Evolutionary conservation across 2,888 invertebrate species (phyloP), one percentile per base, ranked within the genome.

Genomic region (Drosophila nr. fundita): DNA sequence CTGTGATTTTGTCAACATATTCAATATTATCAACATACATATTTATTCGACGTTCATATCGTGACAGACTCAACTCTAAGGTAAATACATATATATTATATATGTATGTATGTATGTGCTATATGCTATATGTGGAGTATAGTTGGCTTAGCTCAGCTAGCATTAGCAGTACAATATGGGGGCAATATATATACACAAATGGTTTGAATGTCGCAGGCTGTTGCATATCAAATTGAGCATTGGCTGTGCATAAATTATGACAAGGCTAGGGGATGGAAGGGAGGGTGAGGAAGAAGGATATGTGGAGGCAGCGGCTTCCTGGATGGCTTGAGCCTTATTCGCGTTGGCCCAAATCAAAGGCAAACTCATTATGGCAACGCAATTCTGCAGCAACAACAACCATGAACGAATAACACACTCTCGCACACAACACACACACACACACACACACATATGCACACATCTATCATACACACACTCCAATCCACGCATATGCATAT

Each of bases 1-100:
- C 87, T 87, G 87, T 88, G 87, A 87, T 87, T 87, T 82, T 72
- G 80, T 87, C 80, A 82, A 82, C 82, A 87, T 87, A 85, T 82
- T 79, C 63, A 82, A 85, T 78, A 82, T 76, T 57, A 62, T 36
- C 62, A 40, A 67, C 49, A 61, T 61, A 63, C 70, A 75, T 48
- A 76, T 60, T 38, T 24, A 54, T 64, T 30, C 48, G 34, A 52
- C 42, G 60, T 65, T 63, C 69, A 77, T 65, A 77, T 73, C 76
- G 73, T 38, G 38, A 55, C 54, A 48, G 69, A 70, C 68, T 62
- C 63, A 66, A 68, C 63, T 66, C 63, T 34, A 68, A 85, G 84
- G 84, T 85, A 85, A 85, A 82, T 87, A 57, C 29, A 55, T 40
- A 53, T 30, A 34, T 29, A 48, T 18, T 32, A 52, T 38, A 42